phyloP scores from a whole-genome alignment of 2,888 invertebrate species.

The Rambutsinella grinnellia region DNA sequence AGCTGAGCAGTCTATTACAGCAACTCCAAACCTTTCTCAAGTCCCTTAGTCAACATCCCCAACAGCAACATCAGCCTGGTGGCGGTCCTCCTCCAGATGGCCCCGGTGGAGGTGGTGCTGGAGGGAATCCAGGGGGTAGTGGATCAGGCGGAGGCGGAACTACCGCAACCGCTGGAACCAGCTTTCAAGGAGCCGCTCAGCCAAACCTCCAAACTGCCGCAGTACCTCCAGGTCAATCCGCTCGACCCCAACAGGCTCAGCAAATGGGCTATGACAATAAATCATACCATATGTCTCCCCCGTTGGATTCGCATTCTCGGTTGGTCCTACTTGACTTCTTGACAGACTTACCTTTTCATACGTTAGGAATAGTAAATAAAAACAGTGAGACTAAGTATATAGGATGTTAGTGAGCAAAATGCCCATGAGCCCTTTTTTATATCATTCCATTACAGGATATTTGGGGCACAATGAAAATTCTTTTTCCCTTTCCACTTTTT shows the following conservation, averaged over 20 bases:
- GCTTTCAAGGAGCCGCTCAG: conserved; percentile 33
- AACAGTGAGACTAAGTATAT: no score
- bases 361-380: no score
- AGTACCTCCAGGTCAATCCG: conserved; percentile 41
- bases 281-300: conserved; percentile 64
- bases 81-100: conserved; percentile 39
- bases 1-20: conserved; percentile 75
- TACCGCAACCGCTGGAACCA: conserved; percentile 26
- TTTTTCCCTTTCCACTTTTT: no score
- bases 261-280: conserved; percentile 62
- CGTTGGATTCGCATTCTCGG: conserved; percentile 46
- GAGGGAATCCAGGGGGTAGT: conserved; percentile 20
- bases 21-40: conserved; percentile 78
- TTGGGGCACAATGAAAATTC: no score
- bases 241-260: conserved; percentile 54
- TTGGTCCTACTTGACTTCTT: conserved; percentile 44
- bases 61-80: conserved; percentile 40
- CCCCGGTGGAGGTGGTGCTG: conserved; percentile 28
- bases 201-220: conserved; percentile 27
- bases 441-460: no score
- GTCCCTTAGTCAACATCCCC: conserved; percentile 68
- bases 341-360: conserved; percentile 14
- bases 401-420: no score
- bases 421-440: no score
- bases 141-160: conserved; percentile 30